These are phyloP conservation scores for Scolanthus callimorphus DNA, from an alignment of 92 coral and sea anemone species.

Conservation along the genomic window DNA sequence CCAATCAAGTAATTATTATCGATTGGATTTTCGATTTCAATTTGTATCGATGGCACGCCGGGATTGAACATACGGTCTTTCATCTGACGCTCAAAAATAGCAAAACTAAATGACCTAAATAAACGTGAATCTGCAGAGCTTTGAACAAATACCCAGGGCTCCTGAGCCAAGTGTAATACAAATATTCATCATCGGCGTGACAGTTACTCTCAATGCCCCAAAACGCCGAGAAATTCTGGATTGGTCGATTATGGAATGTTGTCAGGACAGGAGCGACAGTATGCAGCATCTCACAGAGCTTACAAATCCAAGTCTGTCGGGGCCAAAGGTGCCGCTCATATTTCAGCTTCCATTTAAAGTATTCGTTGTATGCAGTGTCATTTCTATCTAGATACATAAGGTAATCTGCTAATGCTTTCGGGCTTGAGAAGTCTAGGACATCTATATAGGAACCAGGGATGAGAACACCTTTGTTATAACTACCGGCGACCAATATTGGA, in stretches of 20 bases:
- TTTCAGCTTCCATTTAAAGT: conserved; percentile 42
- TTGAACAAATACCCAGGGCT: too few species aligned
- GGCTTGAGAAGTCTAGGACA: conserved; percentile 54
- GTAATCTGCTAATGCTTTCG: conserved; percentile 43
- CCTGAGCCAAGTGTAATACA: too few species aligned
- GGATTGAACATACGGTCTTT: too few species aligned
- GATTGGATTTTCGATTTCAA: too few species aligned
- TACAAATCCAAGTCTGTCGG: conserved; percentile 9
- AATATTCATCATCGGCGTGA: conserved; percentile 16
- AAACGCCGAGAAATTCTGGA: conserved; percentile 22
- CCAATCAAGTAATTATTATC: too few species aligned
- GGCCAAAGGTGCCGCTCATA: background rate
- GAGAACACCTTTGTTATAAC: conserved; percentile 1
- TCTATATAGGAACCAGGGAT: too few species aligned
- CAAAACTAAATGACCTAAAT: too few species aligned
- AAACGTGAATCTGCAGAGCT: too few species aligned
- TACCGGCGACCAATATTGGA: conserved; percentile 39
- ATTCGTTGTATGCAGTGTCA: too few species aligned
- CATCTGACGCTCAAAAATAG: too few species aligned
- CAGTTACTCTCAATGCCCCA: conserved; percentile 41
- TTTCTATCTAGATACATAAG: conserved; percentile 47
- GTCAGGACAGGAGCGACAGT: too few species aligned
- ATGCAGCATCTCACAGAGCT: conserved; percentile 28
- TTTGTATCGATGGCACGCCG: too few species aligned
- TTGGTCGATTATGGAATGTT: conserved; percentile 10